phyloP scores from a whole-genome alignment of 2,888 invertebrate genomes.

The Thereva unica region DNA sequence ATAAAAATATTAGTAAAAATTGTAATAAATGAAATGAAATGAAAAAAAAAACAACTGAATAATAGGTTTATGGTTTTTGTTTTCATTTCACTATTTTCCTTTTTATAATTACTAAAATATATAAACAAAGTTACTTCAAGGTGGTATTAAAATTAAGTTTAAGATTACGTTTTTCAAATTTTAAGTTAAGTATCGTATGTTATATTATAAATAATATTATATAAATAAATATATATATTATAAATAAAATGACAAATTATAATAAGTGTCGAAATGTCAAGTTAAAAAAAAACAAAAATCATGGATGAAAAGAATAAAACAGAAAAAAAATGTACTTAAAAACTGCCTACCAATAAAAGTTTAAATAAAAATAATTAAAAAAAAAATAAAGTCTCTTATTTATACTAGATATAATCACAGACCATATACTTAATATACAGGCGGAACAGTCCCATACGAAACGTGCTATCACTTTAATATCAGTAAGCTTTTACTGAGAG shows the following conservation, averaged over 20 bases:
- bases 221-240: constrained; percentile 32
- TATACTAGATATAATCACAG: too few species aligned
- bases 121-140: constrained; percentile 16
- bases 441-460: too few species aligned
- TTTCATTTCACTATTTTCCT: constrained; percentile 4
- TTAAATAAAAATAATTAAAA: constrained; percentile 39
- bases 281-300: too few species aligned
- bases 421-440: too few species aligned
- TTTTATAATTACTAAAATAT: constrained; percentile 18
- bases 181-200: constrained; percentile 25
- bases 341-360: constrained; percentile 58
- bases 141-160: constrained; percentile 18
- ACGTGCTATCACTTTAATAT: too few species aligned
- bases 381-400: constrained; percentile 1
- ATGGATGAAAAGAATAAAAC: constrained; percentile 38
- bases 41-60: not conserved
- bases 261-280: constrained; percentile 34
- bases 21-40: not conserved
- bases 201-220: constrained; percentile 16
- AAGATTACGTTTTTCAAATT: constrained; percentile 13
- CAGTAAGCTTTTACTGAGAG: too few species aligned
- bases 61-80: constrained; percentile 9
- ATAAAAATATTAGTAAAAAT: constrained; percentile 8
- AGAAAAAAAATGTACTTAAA: constrained; percentile 56
- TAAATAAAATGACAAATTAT: constrained; percentile 31